Conservation (phyloP, 2,113 vertebrate species). For the Chaetops frenatus region DNA sequence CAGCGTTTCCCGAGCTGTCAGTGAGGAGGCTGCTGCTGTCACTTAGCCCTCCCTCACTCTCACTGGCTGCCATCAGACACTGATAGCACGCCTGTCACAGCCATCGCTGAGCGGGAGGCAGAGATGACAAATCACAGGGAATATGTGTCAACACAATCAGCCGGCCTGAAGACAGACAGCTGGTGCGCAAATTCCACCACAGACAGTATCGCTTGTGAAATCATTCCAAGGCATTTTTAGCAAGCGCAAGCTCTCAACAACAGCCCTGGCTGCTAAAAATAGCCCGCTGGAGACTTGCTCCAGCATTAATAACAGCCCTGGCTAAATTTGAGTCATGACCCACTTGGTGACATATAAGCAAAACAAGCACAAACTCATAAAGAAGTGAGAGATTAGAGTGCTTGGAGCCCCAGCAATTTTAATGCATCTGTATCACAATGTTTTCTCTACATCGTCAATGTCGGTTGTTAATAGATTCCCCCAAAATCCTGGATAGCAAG, state of each 20-base stretch:
- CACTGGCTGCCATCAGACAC: conserved; percentile 24
- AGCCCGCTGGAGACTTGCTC: neutral
- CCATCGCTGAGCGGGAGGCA: neutral
- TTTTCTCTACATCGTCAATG: neutral
- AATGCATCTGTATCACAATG: neutral
- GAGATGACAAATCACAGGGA: conserved; percentile 63
- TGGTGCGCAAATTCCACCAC: conserved; percentile 53
- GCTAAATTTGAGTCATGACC: conserved; percentile 45
- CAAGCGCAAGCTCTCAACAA: neutral
- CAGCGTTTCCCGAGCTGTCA: neutral
- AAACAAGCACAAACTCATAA: conserved; percentile 24
- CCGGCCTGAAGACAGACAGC: conserved; percentile 59
- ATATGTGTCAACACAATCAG: conserved; percentile 54
- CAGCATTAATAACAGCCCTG: conserved; percentile 1
- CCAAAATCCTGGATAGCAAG: neutral
- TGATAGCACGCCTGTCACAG: conserved; percentile 49
- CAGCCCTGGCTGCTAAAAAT: conserved; percentile 49
- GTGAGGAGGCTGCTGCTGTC: conserved; percentile 6
- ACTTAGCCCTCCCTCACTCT: neutral
- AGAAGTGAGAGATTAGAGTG: neutral
- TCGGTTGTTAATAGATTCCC: neutral
- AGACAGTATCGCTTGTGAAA: conserved; percentile 1
- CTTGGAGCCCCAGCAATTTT: neutral
- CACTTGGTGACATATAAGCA: conserved; percentile 17
- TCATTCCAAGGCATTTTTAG: conserved; percentile 47